Evolutionary conservation across 2,113 vertebrate species (phyloP).

Genomic region (Vireo altiloquus): DNA sequence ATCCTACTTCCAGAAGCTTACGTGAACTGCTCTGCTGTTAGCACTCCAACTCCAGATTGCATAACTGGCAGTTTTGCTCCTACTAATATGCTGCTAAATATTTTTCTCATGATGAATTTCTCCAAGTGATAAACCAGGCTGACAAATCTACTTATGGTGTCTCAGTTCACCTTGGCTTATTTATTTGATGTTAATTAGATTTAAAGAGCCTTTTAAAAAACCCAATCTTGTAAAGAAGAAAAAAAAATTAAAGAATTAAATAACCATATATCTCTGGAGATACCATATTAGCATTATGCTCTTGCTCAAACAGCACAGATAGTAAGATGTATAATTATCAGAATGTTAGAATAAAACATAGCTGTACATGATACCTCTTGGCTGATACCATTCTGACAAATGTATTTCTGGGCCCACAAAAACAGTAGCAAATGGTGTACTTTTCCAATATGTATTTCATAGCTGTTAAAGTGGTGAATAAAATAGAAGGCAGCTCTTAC

Average conservation of each 20-base stretch:
- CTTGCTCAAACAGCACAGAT: neutral
- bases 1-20: slow-evolving; percentile 16
- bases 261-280: neutral
- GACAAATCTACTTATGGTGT: neutral
- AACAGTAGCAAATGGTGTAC: neutral
- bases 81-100: slow-evolving; percentile 54
- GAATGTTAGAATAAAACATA: neutral
- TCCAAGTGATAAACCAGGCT: slow-evolving; percentile 25
- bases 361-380: neutral
- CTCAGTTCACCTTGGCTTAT: neutral
- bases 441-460: neutral
- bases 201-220: neutral
- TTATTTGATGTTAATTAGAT: neutral
- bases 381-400: neutral
- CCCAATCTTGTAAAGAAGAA: neutral
- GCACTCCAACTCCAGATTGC: neutral
- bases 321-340: neutral
- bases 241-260: neutral
- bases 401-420: neutral
- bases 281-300: neutral
- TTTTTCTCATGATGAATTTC: slow-evolving; percentile 47
- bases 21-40: neutral
- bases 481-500: neutral
- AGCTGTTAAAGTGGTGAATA: neutral
- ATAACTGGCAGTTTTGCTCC: slow-evolving; percentile 39